These are phyloP conservation scores for Pachycephala philippinensis DNA, from an alignment of 2,113 vertebrate species.

Conservation along the genomic window DNA sequence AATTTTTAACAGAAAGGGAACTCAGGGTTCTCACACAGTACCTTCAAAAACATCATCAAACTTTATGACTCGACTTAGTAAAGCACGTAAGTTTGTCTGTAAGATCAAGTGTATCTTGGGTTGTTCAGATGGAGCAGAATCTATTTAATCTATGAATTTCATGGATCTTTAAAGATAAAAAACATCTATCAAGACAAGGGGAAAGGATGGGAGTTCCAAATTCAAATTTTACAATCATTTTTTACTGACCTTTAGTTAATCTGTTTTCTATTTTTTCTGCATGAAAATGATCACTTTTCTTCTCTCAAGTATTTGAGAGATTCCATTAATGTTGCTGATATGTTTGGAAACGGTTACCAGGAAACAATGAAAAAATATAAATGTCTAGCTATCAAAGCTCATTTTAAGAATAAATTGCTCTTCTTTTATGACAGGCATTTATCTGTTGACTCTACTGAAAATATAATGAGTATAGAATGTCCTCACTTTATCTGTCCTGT, in stretches of 20 bases:
- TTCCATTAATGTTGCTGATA: neutral
- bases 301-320: neutral
- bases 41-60: neutral
- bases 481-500: neutral
- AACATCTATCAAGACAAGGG: neutral
- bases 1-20: neutral
- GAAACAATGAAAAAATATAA: neutral
- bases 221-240: neutral
- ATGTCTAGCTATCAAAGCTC: neutral
- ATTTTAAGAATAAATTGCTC: neutral
- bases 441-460: neutral
- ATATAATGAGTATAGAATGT: constrained; percentile 11
- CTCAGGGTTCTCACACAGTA: rapidly evolving
- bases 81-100: neutral
- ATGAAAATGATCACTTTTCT: neutral
- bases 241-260: neutral
- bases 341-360: neutral
- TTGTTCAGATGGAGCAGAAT: neutral
- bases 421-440: constrained; percentile 17
- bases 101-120: neutral
- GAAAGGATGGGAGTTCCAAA: neutral
- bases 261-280: neutral
- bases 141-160: neutral
- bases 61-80: neutral
- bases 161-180: neutral